Percentiles rank a stretch among this genome's conserved stretches.
Evolutionary conservation across 2,113 vertebrate genomes (phyloP).

Genomic region (Brachyistius frenatus): DNA sequence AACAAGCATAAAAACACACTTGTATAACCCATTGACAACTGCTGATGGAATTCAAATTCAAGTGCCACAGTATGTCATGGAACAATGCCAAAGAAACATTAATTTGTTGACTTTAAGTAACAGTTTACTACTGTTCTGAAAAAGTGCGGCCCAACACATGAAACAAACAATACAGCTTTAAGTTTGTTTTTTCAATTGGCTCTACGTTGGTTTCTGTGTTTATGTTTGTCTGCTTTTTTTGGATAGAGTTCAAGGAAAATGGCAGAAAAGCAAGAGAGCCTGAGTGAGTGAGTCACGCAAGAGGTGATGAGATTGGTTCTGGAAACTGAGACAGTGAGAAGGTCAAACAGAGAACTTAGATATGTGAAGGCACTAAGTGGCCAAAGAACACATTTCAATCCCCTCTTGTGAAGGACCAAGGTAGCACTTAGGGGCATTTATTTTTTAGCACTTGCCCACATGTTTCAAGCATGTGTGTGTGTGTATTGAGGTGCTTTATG

Average conservation of each 20-base stretch:
- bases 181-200: constrained; percentile 6
- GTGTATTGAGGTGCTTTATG: background rate
- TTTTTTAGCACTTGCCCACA: constrained; percentile 36
- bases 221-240: constrained; percentile 14
- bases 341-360: constrained; percentile 65
- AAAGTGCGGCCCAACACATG: background rate
- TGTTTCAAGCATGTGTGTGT: constrained; percentile 5
- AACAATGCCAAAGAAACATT: background rate
- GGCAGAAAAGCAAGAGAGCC: constrained; percentile 5
- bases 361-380: constrained; percentile 59
- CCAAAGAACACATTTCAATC: constrained; percentile 43
- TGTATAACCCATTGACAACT: too few species aligned
- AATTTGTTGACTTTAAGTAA: background rate
- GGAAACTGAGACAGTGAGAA: constrained; percentile 51
- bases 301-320: constrained; percentile 42
- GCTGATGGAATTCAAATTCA: background rate
- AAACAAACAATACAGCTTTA: background rate
- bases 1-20: too few species aligned
- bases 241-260: constrained; percentile 30
- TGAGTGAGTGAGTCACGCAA: constrained; percentile 1
- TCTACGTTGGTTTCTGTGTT: constrained; percentile 15
- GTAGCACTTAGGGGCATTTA: constrained; percentile 51
- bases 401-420: constrained; percentile 31
- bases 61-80: background rate
- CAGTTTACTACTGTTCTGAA: background rate